Conservation (phyloP, 2,888 invertebrate species). For the Resseliella maxima region DNA sequence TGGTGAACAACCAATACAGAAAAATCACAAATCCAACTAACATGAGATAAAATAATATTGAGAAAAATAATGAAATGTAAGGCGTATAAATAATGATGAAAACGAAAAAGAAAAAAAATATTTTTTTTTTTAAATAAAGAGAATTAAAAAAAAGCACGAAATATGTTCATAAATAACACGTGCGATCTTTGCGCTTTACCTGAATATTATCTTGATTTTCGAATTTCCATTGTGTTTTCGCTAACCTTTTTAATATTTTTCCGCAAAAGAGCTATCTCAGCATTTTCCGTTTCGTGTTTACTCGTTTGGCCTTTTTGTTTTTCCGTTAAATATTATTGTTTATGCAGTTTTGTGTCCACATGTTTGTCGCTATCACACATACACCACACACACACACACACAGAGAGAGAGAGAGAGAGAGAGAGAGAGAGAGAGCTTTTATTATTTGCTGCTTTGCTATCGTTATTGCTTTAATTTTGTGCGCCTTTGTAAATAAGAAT, state of each 20-base stretch:
- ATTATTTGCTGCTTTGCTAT: too few species aligned
- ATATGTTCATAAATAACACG: slow-evolving; percentile 45
- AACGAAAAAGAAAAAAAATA: not conserved
- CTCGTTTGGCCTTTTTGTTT: slow-evolving; percentile 14
- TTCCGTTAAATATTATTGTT: slow-evolving; percentile 17
- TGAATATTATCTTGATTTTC: slow-evolving; percentile 48
- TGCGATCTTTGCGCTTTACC: slow-evolving; percentile 41
- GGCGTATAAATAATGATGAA: slow-evolving; percentile 25
- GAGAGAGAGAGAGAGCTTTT: too few species aligned
- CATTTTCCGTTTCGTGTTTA: not conserved
- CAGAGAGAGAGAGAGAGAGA: too few species aligned
- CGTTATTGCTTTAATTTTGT: slow-evolving; percentile 20
- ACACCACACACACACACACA: too few species aligned
- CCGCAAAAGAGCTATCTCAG: not conserved
- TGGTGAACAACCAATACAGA: not conserved
- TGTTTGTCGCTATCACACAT: slow-evolving; percentile 37
- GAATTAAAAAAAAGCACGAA: not conserved
- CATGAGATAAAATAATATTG: not conserved
- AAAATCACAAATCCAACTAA: not conserved
- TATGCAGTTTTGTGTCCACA: slow-evolving; percentile 44
- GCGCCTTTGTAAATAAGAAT: too few species aligned
- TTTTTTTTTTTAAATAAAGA: too few species aligned
- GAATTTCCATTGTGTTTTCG: slow-evolving; percentile 32
- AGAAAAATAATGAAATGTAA: slow-evolving; percentile 32
- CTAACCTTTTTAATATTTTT: slow-evolving; percentile 36